A percentile compares a stretch with the other conserved stretches of the same genome.
Evolutionary conservation across 2,113 vertebrate species (phyloP).

Genomic region (Eidolon helvum): DNA sequence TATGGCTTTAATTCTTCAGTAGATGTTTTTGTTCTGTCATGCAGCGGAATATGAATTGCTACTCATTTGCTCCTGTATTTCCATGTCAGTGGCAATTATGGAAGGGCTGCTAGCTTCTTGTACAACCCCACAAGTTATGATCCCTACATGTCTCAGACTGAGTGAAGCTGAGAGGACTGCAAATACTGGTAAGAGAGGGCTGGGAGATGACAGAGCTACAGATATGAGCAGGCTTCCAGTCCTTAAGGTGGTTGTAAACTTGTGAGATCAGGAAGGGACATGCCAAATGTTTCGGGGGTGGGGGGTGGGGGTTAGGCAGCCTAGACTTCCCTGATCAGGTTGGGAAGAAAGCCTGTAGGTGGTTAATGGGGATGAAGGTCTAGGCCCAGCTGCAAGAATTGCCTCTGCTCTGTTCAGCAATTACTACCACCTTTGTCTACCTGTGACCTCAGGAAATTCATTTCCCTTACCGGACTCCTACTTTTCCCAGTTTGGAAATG

Average conservation of each 20-base stretch:
- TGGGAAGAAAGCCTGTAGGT: background rate
- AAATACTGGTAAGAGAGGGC: background rate
- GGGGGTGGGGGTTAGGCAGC: background rate
- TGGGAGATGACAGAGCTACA: background rate
- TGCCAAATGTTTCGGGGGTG: background rate
- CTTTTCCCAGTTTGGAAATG: background rate
- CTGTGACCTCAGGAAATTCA: background rate
- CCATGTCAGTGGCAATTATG: constrained; percentile 77
- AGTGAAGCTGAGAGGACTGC: background rate
- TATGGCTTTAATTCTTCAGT: constrained; percentile 84
- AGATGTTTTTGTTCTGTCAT: constrained; percentile 83
- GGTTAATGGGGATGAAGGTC: fast-evolving
- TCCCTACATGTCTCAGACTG: background rate
- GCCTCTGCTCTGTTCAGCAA: background rate
- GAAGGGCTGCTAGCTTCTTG: constrained; percentile 71
- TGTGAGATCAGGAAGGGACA: background rate
- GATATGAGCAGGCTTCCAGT: background rate
- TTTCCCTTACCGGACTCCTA: background rate
- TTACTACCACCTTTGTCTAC: fast-evolving
- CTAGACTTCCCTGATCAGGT: background rate
- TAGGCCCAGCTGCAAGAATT: background rate
- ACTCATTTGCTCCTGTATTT: constrained; percentile 82
- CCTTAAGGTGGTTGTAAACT: background rate
- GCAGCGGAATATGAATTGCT: constrained; percentile 80
- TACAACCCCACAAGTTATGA: constrained; percentile 28